phyloP scores from a whole-genome alignment of 2,888 invertebrate species.

The Myopa tessellatipennis region DNA sequence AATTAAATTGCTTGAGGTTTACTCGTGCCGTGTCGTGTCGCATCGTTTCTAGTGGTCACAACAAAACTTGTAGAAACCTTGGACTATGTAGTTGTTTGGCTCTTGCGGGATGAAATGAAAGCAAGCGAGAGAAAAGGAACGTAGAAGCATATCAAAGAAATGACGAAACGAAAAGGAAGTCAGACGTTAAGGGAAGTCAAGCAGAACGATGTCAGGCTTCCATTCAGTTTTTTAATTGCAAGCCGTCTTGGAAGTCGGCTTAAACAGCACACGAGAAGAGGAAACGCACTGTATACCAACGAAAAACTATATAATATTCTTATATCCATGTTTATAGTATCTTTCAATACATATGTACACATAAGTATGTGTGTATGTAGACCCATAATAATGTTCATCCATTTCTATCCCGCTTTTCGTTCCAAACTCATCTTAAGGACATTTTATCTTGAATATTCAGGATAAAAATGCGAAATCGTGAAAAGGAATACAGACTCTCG shows the following conservation, averaged over 20 bases:
- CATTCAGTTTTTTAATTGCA: slow-evolving; percentile 30
- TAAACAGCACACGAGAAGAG: slow-evolving; percentile 20
- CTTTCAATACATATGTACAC: background rate
- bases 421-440: too few species aligned
- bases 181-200: slow-evolving; percentile 54
- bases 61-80: background rate
- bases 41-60: background rate
- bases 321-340: background rate
- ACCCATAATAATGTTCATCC: background rate
- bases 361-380: background rate
- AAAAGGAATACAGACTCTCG: too few species aligned
- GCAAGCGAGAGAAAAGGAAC: background rate
- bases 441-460: too few species aligned
- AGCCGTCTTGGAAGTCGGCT: slow-evolving; percentile 27
- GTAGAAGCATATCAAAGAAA: background rate
- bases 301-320: background rate
- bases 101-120: background rate
- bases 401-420: too few species aligned
- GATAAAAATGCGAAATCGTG: too few species aligned
- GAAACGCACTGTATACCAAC: slow-evolving; percentile 18
- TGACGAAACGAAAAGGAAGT: background rate
- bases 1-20: background rate
- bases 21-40: background rate
- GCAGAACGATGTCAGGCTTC: slow-evolving; percentile 53
- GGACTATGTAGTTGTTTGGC: background rate